Conservation (phyloP, 2,113 vertebrate genomes). For the Oostethus manadensis region DNA sequence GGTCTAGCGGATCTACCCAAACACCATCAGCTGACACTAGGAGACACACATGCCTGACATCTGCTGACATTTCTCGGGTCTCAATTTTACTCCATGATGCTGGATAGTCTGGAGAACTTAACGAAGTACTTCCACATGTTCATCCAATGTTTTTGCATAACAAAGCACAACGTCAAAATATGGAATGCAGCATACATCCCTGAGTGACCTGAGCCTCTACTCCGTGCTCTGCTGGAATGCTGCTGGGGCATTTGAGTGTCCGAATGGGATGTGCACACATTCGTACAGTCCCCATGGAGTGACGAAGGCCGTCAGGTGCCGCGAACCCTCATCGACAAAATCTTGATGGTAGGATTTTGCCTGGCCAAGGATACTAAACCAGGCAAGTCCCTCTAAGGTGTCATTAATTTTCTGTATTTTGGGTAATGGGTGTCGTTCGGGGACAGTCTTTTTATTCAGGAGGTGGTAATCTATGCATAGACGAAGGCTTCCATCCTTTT, state of each 20-base stretch:
- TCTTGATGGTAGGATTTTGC: slow-evolving; percentile 35
- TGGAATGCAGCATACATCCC: slow-evolving; percentile 9
- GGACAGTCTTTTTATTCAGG: slow-evolving; percentile 15
- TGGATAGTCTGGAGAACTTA: slow-evolving; percentile 16
- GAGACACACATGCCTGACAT: slow-evolving; percentile 21
- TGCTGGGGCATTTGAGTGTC: slow-evolving; percentile 13
- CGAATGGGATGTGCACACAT: slow-evolving; percentile 35
- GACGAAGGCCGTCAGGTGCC: slow-evolving; percentile 10
- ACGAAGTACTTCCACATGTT: slow-evolving; percentile 15
- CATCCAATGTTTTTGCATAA: slow-evolving; percentile 15
- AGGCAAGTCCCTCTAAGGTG: slow-evolving; percentile 16
- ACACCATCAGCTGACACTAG: slow-evolving; percentile 27
- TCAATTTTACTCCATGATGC: slow-evolving; percentile 14
- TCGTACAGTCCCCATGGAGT: slow-evolving; percentile 24
- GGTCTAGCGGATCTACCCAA: slow-evolving; percentile 24
- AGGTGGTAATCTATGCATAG: slow-evolving; percentile 10
- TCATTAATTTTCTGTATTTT: slow-evolving; percentile 14
- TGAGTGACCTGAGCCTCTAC: slow-evolving; percentile 7
- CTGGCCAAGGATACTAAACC: slow-evolving; percentile 29
- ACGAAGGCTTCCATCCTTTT: slow-evolving; percentile 6
- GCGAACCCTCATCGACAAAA: slow-evolving; percentile 2
- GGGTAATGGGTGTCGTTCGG: slow-evolving; percentile 5
- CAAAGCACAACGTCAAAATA: slow-evolving; percentile 25
- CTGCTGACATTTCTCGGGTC: slow-evolving; percentile 23
- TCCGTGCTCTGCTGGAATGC: slow-evolving; percentile 27